Percentiles rank a stretch among this genome's conserved stretches.
Evolutionary conservation across 2,797 vertebrate genomes (phyloP).

Genomic region (Oreonectes daqikongensis): DNA sequence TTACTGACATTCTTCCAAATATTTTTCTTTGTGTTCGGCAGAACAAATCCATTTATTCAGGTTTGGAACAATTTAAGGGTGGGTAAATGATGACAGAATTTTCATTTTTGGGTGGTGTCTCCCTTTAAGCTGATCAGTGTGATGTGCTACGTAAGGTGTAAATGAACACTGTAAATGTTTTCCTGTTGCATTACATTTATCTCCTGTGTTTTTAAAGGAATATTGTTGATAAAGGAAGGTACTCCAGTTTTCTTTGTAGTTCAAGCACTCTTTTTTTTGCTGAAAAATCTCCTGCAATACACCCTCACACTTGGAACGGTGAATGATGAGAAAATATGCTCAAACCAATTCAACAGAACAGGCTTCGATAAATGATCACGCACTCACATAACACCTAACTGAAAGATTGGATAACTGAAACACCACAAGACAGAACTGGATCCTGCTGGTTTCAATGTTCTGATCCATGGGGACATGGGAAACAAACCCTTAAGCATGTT

Average conservation of each 20-base stretch:
- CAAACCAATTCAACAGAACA: constrained; percentile 1
- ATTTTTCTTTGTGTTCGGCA: too few species aligned
- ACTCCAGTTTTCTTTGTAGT: constrained; percentile 30
- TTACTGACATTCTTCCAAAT: too few species aligned
- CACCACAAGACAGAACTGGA: neutral
- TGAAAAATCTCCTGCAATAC: neutral
- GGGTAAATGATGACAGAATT: too few species aligned
- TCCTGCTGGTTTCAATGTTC: neutral
- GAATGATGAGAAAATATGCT: constrained; percentile 9
- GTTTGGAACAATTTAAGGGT: too few species aligned
- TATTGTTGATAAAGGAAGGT: neutral
- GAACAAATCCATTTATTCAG: too few species aligned
- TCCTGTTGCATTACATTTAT: neutral
- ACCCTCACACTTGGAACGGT: constrained; percentile 15
- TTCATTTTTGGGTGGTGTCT: too few species aligned
- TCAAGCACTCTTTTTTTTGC: constrained; percentile 30
- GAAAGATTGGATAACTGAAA: neutral
- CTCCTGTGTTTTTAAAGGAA: neutral
- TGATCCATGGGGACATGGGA: neutral
- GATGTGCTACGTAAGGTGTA: neutral
- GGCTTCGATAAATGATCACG: constrained; percentile 22
- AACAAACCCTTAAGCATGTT: neutral
- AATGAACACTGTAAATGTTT: neutral
- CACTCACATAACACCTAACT: neutral
- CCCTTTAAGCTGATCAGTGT: neutral